Conservation (phyloP, 2,797 vertebrate species). For the Pangasius djambal region DNA sequence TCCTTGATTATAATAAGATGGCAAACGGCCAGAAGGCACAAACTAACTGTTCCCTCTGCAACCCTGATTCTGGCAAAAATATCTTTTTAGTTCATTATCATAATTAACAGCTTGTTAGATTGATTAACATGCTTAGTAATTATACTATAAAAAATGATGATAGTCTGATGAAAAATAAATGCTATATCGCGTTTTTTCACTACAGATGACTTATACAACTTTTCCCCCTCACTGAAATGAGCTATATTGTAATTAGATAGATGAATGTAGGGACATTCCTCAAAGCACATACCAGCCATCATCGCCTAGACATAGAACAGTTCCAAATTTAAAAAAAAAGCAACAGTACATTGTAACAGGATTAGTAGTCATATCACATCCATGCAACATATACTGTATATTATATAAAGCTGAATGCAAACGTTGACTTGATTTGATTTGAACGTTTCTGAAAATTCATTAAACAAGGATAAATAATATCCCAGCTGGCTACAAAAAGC, state of each 20-base stretch:
- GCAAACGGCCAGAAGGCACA: not conserved
- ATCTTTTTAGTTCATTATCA: not conserved
- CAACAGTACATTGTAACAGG: too few species aligned
- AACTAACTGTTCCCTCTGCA: not conserved
- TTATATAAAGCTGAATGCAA: too few species aligned
- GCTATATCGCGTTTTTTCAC: not conserved
- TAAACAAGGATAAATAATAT: too few species aligned
- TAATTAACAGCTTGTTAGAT: not conserved
- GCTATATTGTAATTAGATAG: not conserved
- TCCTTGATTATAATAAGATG: not conserved
- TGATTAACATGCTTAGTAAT: not conserved
- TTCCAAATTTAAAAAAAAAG: not conserved
- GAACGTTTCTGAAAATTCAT: too few species aligned
- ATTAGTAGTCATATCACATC: too few species aligned
- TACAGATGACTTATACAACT: not conserved
- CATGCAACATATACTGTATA: too few species aligned
- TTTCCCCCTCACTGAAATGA: not conserved
- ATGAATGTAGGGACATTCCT: not conserved
- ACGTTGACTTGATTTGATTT: too few species aligned
- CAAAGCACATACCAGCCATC: not conserved
- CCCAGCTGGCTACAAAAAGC: too few species aligned
- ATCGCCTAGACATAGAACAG: not conserved
- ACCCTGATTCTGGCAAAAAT: not conserved
- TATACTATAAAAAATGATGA: not conserved
- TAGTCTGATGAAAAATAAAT: not conserved